A percentile compares a stretch with the other conserved stretches of the same genome.
These are phyloP conservation scores for Notolepis coatsorum DNA, from an alignment of 2,797 vertebrate species.

Conservation along the genomic window DNA sequence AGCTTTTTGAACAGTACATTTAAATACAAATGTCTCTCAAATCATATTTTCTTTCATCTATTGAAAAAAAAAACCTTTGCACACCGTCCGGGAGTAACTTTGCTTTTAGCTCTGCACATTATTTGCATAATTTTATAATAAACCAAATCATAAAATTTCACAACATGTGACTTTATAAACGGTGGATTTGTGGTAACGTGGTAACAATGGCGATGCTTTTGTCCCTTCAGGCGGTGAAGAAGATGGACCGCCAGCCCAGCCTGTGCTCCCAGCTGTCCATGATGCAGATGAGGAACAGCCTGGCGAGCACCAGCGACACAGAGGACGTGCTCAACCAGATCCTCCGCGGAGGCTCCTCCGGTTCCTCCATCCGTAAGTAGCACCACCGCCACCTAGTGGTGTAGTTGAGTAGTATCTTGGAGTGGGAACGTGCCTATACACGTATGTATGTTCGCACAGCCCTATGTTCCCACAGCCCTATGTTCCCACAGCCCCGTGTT, in stretches of 20 bases:
- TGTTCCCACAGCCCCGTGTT: too few relatives aligned
- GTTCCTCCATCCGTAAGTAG: constrained; percentile 91
- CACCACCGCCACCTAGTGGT: not conserved
- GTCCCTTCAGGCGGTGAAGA: constrained; percentile 87
- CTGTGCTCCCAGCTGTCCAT: constrained; percentile 95
- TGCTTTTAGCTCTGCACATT: too few relatives aligned
- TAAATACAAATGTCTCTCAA: too few relatives aligned
- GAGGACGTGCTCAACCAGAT: constrained; percentile 96
- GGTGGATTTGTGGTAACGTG: not conserved
- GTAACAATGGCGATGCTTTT: constrained; percentile 1
- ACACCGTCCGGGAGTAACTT: too few relatives aligned
- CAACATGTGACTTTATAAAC: not conserved
- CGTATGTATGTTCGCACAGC: too few relatives aligned
- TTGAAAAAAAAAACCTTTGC: too few relatives aligned
- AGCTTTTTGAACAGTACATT: too few relatives aligned
- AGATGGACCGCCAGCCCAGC: constrained; percentile 92
- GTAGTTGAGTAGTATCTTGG: too few relatives aligned
- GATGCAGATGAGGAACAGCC: constrained; percentile 98
- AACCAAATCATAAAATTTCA: not conserved
- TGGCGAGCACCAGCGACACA: constrained; percentile 93
- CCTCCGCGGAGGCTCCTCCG: constrained; percentile 86
- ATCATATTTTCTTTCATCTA: too few relatives aligned
- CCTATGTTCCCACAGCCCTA: too few relatives aligned
- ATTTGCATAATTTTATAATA: not conserved
- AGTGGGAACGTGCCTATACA: too few relatives aligned